Evolutionary conservation across 2,797 vertebrate genomes (phyloP).

Genomic region (Phyllotis vaccarum): DNA sequence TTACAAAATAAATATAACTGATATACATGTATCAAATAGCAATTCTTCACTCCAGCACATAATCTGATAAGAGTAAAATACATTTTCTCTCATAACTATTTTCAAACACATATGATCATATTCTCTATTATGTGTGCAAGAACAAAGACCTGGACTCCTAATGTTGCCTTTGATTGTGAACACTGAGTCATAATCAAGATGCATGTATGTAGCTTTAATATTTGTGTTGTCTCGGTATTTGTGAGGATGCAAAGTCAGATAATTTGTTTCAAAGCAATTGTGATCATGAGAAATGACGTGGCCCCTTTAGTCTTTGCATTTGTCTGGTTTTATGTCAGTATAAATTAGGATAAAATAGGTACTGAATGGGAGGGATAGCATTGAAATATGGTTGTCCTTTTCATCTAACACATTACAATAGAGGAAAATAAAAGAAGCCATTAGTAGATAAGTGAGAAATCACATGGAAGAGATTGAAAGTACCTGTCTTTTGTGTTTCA

Average conservation of each 20-base stretch:
- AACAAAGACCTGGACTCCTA: slow-evolving; percentile 47
- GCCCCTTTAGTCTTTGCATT: slow-evolving; percentile 60
- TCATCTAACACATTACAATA: slow-evolving; percentile 47
- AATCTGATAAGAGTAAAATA: slow-evolving; percentile 60
- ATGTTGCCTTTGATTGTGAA: slow-evolving; percentile 46
- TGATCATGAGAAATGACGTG: slow-evolving; percentile 65
- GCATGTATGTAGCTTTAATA: neutral
- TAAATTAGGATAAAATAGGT: slow-evolving; percentile 58
- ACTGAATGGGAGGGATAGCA: neutral
- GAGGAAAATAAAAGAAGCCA: slow-evolving; percentile 69
- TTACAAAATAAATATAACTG: slow-evolving; percentile 59
- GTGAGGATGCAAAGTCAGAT: slow-evolving; percentile 47
- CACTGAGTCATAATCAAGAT: neutral
- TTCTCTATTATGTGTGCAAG: slow-evolving; percentile 13
- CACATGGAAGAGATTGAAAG: slow-evolving; percentile 58
- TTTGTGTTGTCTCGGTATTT: slow-evolving; percentile 53
- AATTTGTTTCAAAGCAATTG: slow-evolving; percentile 55
- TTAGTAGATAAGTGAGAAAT: slow-evolving; percentile 62
- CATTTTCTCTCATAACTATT: slow-evolving; percentile 57
- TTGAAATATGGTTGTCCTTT: slow-evolving; percentile 46
- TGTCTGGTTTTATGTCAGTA: slow-evolving; percentile 54
- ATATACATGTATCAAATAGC: slow-evolving; percentile 49
- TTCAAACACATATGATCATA: slow-evolving; percentile 41
- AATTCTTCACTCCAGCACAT: slow-evolving; percentile 55
- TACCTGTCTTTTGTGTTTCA: slow-evolving; percentile 57